A percentile compares a stretch with the other conserved stretches of the same genome.
These are phyloP conservation scores for Panagrolaimus sp. DNA, from an alignment of 1,140 invertebrate species.

Conservation along the genomic window DNA sequence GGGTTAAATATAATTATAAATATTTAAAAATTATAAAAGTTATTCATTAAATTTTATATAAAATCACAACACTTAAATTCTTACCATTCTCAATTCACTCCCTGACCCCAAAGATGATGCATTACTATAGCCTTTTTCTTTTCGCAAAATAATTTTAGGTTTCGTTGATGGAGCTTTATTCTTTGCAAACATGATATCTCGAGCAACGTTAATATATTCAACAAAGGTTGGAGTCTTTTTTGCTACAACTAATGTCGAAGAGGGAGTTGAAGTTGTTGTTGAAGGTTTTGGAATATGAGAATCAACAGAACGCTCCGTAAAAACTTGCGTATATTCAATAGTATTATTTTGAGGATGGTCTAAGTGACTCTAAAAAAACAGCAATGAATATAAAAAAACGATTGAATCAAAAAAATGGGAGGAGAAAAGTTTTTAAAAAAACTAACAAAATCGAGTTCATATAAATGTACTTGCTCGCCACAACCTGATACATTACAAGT, in stretches of 20 bases:
- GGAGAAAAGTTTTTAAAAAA: background rate
- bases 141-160: too few species aligned
- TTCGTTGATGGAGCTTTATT: too few species aligned
- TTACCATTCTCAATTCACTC: too few species aligned
- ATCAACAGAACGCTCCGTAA: too few species aligned
- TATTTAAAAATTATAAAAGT: too few species aligned
- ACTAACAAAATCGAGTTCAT: slow-evolving; percentile 11
- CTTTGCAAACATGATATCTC: too few species aligned
- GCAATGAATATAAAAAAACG: background rate
- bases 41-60: too few species aligned
- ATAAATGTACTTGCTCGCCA: background rate
- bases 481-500: background rate
- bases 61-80: too few species aligned
- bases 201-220: background rate
- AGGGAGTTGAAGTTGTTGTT: background rate
- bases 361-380: background rate
- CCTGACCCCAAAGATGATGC: too few species aligned
- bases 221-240: background rate
- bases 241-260: background rate
- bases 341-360: background rate
- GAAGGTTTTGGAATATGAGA: background rate
- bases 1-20: too few species aligned
- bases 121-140: too few species aligned
- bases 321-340: too few species aligned
- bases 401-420: background rate